Conservation (phyloP, 2,797 vertebrate genomes). For the Acanthiza pusilla region DNA sequence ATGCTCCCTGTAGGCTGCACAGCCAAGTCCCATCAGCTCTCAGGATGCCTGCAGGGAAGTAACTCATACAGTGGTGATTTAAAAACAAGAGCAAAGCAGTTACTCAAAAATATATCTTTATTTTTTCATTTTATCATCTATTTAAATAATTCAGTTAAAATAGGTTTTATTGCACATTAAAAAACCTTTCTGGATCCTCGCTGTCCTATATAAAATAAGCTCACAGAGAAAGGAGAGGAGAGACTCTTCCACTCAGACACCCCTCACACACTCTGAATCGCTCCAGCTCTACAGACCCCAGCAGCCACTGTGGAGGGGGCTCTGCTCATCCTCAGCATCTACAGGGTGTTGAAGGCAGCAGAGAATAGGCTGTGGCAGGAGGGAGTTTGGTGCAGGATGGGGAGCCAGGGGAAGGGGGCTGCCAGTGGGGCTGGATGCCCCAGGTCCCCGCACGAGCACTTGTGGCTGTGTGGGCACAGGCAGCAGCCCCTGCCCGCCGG, state of each 20-base stretch:
- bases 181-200: not conserved
- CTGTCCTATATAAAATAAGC: not conserved
- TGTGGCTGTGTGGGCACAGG: not conserved
- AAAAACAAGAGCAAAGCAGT: not conserved
- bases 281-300: not conserved
- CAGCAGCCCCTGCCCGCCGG: not conserved
- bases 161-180: conserved; percentile 58
- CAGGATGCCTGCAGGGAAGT: not conserved
- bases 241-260: not conserved
- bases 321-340: not conserved
- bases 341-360: not conserved
- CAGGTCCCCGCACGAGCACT: accelerated
- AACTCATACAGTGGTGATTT: accelerated
- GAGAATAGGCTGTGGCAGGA: not conserved
- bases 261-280: accelerated
- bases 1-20: not conserved
- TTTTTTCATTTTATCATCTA: conserved; percentile 3
- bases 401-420: not conserved
- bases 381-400: not conserved
- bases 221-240: not conserved
- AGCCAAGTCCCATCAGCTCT: not conserved
- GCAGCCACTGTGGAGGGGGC: not conserved
- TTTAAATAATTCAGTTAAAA: conserved; percentile 64
- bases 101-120: conserved; percentile 64
- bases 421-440: accelerated